Conservation (phyloP, 2,113 vertebrate genomes). For the Rallus limicola region DNA sequence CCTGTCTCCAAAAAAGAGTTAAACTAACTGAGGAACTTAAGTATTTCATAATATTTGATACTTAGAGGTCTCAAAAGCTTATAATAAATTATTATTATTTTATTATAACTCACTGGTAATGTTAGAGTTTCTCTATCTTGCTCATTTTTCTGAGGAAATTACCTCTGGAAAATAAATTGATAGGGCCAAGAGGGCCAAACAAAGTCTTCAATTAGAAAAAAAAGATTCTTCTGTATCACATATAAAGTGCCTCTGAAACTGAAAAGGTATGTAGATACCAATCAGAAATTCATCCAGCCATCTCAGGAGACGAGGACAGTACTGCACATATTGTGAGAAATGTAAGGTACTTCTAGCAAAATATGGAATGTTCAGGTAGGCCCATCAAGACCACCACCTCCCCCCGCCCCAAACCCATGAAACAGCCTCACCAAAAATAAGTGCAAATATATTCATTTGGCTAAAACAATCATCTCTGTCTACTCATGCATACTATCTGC, state of each 20-base stretch:
- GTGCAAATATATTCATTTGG: slow-evolving; percentile 76
- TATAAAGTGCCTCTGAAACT: neutral
- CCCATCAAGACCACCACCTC: neutral
- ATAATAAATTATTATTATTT: neutral
- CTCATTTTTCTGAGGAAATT: neutral
- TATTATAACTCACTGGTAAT: neutral
- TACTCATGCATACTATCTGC: slow-evolving; percentile 70
- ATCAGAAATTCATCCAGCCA: neutral
- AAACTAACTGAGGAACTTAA: neutral
- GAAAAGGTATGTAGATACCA: neutral
- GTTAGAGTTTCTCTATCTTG: neutral
- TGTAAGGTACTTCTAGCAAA: neutral
- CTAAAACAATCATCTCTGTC: slow-evolving; percentile 77
- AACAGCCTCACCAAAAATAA: slow-evolving; percentile 41
- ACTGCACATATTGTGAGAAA: slow-evolving; percentile 14
- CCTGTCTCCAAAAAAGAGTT: neutral
- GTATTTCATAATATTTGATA: neutral
- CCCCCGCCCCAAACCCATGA: neutral
- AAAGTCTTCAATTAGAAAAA: neutral
- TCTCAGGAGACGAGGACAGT: neutral
- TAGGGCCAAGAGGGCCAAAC: neutral
- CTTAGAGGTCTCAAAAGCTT: neutral
- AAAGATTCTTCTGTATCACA: neutral
- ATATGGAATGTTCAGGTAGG: neutral
- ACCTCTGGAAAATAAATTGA: neutral